phyloP scores from a whole-genome alignment of 2,888 invertebrate genomes.

The Phlogophora meticulosa region DNA sequence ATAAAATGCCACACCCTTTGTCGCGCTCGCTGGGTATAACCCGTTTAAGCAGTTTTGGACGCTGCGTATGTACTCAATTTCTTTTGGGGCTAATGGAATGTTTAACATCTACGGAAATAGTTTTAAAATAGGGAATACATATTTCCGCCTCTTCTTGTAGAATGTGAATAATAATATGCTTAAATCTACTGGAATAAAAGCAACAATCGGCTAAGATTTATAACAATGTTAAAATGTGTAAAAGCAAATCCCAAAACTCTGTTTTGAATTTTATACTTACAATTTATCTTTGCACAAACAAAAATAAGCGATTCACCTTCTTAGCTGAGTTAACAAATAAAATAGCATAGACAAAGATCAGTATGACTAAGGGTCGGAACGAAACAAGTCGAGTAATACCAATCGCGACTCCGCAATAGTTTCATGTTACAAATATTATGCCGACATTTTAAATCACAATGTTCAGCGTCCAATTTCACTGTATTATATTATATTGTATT shows the following conservation, averaged over 20 bases:
- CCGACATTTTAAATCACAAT: constrained; percentile 63
- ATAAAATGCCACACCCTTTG: constrained; percentile 64
- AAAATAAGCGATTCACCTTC: too few relatives aligned
- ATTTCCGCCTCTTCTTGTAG: too few relatives aligned
- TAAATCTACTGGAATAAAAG: too few relatives aligned
- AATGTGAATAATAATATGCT: too few relatives aligned
- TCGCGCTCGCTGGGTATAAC: constrained; percentile 34
- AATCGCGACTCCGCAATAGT: constrained; percentile 47
- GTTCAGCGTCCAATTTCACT: constrained; percentile 53
- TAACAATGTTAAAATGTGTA: too few relatives aligned
- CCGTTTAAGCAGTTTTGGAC: constrained; percentile 41
- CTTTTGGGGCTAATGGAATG: constrained; percentile 19
- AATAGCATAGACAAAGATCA: neutral
- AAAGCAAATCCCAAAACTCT: too few relatives aligned
- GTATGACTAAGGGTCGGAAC: constrained; percentile 10
- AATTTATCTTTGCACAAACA: too few relatives aligned
- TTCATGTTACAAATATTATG: constrained; percentile 73
- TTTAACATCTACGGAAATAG: constrained; percentile 5
- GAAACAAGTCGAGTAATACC: constrained; percentile 38
- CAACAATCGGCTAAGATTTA: too few relatives aligned
- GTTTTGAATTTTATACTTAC: too few relatives aligned
- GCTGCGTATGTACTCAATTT: constrained; percentile 21
- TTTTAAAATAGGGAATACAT: too few relatives aligned
- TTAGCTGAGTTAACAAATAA: too few relatives aligned
- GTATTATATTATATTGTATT: constrained; percentile 50